Conservation (phyloP, 2,113 vertebrate species). For the Sardina pilchardus region DNA sequence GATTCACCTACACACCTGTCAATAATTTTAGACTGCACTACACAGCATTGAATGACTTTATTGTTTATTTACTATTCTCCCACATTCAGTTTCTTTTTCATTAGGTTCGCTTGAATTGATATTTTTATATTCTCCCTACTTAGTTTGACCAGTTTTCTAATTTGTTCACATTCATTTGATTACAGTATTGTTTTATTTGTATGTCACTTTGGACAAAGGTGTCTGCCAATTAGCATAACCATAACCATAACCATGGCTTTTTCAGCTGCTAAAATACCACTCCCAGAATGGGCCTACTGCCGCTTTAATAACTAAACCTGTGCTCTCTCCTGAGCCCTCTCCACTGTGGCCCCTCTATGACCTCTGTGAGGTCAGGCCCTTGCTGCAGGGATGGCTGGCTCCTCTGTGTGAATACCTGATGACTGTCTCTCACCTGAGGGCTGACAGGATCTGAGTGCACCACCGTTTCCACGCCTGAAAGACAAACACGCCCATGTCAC, state of each 20-base stretch:
- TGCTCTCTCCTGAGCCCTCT: not conserved
- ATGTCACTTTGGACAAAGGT: too few species aligned
- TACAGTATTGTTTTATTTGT: too few species aligned
- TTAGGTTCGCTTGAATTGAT: too few species aligned
- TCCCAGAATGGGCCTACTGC: not conserved
- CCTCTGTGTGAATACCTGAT: not conserved
- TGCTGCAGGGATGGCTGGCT: not conserved
- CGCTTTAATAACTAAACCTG: not conserved
- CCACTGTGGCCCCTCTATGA: not conserved
- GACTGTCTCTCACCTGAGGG: conserved; percentile 75
- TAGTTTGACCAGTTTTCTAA: too few species aligned
- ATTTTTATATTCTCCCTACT: too few species aligned
- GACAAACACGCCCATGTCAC: not conserved
- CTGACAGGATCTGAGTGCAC: conserved; percentile 88
- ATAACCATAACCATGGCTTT: too few species aligned
- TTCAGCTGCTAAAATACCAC: too few species aligned
- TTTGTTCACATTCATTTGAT: too few species aligned
- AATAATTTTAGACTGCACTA: not conserved
- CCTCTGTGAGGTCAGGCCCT: not conserved
- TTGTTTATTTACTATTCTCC: too few species aligned
- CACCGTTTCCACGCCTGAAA: conserved; percentile 77
- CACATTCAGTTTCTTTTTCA: too few species aligned
- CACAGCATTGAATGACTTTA: not conserved
- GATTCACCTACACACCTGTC: not conserved
- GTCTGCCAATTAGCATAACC: too few species aligned